Percentiles rank a stretch among this genome's conserved stretches.
phyloP scores from a whole-genome alignment of 2,888 invertebrate genomes.

The Scaptomyza polygonia region DNA sequence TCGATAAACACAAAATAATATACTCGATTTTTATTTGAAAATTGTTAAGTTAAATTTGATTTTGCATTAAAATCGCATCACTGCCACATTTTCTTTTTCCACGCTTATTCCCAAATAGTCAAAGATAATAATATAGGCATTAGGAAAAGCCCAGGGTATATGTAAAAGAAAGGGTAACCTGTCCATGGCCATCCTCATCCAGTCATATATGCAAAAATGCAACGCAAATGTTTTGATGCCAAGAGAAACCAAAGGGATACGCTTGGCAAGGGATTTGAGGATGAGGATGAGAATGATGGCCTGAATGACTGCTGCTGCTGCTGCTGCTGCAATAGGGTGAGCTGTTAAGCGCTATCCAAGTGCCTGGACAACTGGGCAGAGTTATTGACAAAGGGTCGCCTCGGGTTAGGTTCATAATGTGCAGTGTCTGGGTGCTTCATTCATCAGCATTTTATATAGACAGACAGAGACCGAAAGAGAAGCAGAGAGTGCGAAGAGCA shows the following conservation, averaged over 20 bases:
- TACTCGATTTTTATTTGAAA: background rate
- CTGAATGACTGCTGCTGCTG: background rate
- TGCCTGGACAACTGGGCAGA: conserved; percentile 34
- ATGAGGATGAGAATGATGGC: conserved; percentile 28
- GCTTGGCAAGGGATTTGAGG: conserved; percentile 46
- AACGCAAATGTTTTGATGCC: conserved; percentile 41
- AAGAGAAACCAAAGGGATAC: conserved; percentile 5
- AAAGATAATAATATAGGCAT: background rate
- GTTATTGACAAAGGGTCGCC: conserved; percentile 30
- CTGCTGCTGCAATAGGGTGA: conserved; percentile 13
- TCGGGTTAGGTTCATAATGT: conserved; percentile 36
- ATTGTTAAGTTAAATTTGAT: background rate
- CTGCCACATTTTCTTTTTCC: background rate
- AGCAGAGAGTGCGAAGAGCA: background rate
- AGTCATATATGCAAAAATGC: conserved; percentile 36
- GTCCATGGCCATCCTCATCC: conserved; percentile 5
- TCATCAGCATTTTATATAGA: conserved; percentile 40
- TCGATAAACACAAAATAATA: too few species aligned
- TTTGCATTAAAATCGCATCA: background rate
- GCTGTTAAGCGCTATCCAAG: conserved; percentile 50
- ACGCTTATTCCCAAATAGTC: background rate
- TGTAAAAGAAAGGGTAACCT: conserved; percentile 5
- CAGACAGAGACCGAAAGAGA: background rate
- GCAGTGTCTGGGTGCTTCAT: conserved; percentile 25
- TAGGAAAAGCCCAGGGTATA: conserved; percentile 34